Conservation (phyloP, 2,888 invertebrate species). For the Caradrina clavipalpis region DNA sequence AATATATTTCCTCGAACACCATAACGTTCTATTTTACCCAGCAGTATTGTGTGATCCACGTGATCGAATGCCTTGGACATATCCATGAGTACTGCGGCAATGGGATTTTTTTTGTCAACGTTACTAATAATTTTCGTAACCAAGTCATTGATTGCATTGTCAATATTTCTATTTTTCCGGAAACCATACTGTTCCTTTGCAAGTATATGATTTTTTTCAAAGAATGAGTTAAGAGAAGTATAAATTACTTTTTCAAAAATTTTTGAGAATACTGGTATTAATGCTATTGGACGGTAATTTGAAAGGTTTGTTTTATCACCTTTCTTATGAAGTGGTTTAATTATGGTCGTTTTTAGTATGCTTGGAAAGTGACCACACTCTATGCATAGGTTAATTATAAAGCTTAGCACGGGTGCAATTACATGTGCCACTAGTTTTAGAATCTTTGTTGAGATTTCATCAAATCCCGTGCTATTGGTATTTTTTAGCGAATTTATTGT, state of each 20-base stretch:
- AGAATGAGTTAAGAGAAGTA: too few species aligned
- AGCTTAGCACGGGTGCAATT: conserved; percentile 12
- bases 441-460: conserved; percentile 11
- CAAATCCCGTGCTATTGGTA: conserved; percentile 13
- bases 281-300: too few species aligned
- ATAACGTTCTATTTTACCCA: neutral
- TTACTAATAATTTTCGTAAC: neutral
- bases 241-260: too few species aligned
- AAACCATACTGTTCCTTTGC: too few species aligned
- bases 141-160: neutral
- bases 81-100: neutral
- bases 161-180: too few species aligned
- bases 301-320: conserved; percentile 7
- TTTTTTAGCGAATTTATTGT: conserved; percentile 5
- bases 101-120: neutral
- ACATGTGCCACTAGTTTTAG: conserved; percentile 8
- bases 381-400: conserved; percentile 5
- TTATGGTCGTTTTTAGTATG: neutral
- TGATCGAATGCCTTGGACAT: neutral
- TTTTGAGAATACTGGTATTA: too few species aligned
- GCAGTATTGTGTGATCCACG: neutral
- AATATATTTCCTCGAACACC: too few species aligned
- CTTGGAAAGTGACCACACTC: conserved; percentile 3
- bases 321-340: conserved; percentile 14
- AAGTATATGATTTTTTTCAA: too few species aligned